Conservation (phyloP, 2,888 invertebrate genomes). For the Pharmacophagus antenor region DNA sequence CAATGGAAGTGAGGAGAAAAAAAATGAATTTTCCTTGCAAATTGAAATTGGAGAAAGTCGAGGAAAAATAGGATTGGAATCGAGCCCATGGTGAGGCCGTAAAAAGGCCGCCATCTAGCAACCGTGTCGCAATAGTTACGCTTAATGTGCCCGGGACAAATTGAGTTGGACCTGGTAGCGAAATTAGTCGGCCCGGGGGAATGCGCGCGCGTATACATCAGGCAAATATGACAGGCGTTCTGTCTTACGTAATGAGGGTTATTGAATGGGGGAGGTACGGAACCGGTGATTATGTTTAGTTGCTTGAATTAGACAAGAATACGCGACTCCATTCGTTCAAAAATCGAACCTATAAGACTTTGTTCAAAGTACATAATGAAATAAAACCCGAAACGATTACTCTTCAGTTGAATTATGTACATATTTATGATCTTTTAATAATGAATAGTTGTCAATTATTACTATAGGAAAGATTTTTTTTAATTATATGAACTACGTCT, state of each 20-base stretch:
- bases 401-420: too few relatives aligned
- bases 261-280: conserved; percentile 14
- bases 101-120: conserved; percentile 68
- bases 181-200: conserved; percentile 72
- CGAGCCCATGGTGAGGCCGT: conserved; percentile 57
- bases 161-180: conserved; percentile 73
- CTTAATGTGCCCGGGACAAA: conserved; percentile 76
- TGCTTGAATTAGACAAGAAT: background rate
- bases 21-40: conserved; percentile 60
- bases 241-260: conserved; percentile 21
- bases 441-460: too few relatives aligned
- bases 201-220: conserved; percentile 35
- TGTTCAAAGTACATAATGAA: too few relatives aligned
- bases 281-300: background rate
- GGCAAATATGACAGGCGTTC: conserved; percentile 41
- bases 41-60: conserved; percentile 71
- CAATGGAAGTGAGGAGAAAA: conserved; percentile 5
- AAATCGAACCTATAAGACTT: too few relatives aligned
- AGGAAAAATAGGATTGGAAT: conserved; percentile 45
- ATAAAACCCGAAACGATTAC: too few relatives aligned
- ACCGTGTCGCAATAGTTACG: conserved; percentile 73
- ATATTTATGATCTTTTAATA: too few relatives aligned
- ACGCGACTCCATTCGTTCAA: too few relatives aligned
- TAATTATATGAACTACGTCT: too few relatives aligned
- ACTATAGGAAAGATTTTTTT: too few relatives aligned